Percentiles rank a stretch among this genome's conserved stretches.
phyloP scores from a whole-genome alignment of 2,888 invertebrate species.

The Pyrrhosoma nymphula region DNA sequence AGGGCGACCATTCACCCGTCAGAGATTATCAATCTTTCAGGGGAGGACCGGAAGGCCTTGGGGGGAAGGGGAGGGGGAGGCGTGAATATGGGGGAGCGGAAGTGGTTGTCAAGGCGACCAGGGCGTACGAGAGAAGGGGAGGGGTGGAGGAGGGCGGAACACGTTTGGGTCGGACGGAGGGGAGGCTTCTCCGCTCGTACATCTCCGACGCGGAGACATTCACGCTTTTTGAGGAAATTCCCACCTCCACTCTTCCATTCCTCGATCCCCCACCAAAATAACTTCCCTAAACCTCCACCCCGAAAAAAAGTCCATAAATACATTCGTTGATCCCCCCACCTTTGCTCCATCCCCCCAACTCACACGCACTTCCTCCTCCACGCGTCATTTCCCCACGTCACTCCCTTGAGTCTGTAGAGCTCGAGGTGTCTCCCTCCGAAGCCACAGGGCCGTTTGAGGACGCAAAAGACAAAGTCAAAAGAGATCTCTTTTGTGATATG shows the following conservation, averaged over 20 bases:
- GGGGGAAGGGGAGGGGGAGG: neutral
- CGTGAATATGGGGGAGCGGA: neutral
- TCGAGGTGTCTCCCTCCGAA: too few species aligned
- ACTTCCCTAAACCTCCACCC: too few species aligned
- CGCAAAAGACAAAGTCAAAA: too few species aligned
- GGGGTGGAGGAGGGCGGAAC: neutral
- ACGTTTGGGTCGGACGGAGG: neutral
- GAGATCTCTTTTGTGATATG: too few species aligned
- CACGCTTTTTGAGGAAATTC: neutral
- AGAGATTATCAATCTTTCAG: constrained; percentile 58
- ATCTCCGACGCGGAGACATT: neutral
- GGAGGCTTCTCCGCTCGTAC: neutral
- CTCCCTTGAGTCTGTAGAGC: neutral
- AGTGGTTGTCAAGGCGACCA: neutral
- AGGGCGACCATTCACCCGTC: constrained; percentile 33
- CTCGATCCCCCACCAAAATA: too few species aligned
- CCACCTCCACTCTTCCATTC: neutral
- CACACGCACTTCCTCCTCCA: neutral
- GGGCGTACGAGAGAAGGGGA: neutral
- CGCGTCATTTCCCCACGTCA: too few species aligned
- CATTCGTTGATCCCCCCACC: neutral
- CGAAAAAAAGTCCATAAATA: neutral
- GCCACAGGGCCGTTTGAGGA: too few species aligned
- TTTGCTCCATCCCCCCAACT: neutral
- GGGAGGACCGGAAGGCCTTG: too few species aligned